Conservation (phyloP, 2,113 vertebrate genomes). For the Notarius quadriscutis region DNA sequence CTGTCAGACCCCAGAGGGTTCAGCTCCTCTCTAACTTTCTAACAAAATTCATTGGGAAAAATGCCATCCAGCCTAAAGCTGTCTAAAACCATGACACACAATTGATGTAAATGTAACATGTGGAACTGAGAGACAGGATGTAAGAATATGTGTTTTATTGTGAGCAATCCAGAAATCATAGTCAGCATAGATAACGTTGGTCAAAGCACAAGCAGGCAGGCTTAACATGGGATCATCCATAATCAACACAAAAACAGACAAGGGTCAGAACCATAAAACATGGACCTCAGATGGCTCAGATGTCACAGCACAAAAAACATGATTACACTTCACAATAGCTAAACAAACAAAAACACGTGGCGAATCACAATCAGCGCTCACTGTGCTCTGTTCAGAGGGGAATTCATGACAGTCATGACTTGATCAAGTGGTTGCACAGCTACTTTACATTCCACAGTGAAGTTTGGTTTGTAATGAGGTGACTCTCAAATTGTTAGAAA, state of each 20-base stretch:
- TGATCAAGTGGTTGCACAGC: not conserved
- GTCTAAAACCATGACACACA: too few relatives aligned
- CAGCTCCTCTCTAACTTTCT: not conserved
- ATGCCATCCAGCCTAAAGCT: not conserved
- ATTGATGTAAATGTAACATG: not conserved
- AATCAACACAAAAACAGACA: not conserved
- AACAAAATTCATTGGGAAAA: not conserved
- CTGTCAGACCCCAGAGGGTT: too few relatives aligned
- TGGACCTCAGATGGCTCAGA: not conserved
- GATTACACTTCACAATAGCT: too few relatives aligned
- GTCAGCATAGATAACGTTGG: not conserved
- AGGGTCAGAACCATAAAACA: not conserved
- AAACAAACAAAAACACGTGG: slow-evolving; percentile 3
- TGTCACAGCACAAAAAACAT: not conserved
- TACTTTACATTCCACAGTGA: not conserved
- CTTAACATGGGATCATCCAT: not conserved
- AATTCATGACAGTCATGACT: not conserved
- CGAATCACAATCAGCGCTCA: not conserved
- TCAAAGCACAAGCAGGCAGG: not conserved
- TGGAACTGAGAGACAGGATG: not conserved
- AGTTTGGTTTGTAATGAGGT: not conserved
- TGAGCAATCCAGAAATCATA: not conserved
- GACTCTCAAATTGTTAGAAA: not conserved
- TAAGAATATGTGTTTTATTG: not conserved
- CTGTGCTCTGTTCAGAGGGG: not conserved